Base-by-base conservation (phyloP, 2,797 vertebrate species). In the Cossypha dichroa region DNA sequence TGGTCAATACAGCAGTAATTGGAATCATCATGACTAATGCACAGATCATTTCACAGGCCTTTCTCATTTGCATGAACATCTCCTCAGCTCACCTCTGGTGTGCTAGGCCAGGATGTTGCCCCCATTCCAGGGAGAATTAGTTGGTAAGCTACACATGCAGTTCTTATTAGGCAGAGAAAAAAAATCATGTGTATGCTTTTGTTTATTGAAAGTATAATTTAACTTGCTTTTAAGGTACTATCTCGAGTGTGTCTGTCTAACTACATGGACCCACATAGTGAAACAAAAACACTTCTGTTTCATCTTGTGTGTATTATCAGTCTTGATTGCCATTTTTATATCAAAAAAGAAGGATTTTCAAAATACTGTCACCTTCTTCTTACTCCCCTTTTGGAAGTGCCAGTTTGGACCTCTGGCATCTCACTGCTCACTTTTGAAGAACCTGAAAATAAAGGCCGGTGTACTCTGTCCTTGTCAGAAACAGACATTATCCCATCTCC, bases 21-120 rank as follows among this genome's bases (percentile, higher is more conserved):
- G 81, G 62, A 92, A 92, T 66, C 43, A 94, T 59, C 70, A 46
- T 76, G 93, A 97, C 72, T 86, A 94, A 91, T 52, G 64, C 23
- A 4, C 51, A 76, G 33, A 85, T 56, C 31, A 69, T 92, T 96
- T 81, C 63, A 62, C 79, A 83, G 60, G 54, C 29, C 64, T 72
- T 76, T 78, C 45, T 41, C 46, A 86, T 81, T 89, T 94, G 75
- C 85, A 78, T 62, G 88, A 80, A 69, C 51, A 77, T 62, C 64
- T 62, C 63, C 40, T 41, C 31, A n/a, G 13, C 31, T 60, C 54
- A 62, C 18, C 63, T 41, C 40, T 17, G 15, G 33, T 40, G 45
- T 62, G n/a, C 38, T 56, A 45, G 51, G 52, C 41, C 63, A 94
- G 43, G 6, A 10, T 7, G 12, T 16, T 79, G 62, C 59, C 54